Conservation (phyloP, 2,113 vertebrate species). For the Accipiter virgatus region DNA sequence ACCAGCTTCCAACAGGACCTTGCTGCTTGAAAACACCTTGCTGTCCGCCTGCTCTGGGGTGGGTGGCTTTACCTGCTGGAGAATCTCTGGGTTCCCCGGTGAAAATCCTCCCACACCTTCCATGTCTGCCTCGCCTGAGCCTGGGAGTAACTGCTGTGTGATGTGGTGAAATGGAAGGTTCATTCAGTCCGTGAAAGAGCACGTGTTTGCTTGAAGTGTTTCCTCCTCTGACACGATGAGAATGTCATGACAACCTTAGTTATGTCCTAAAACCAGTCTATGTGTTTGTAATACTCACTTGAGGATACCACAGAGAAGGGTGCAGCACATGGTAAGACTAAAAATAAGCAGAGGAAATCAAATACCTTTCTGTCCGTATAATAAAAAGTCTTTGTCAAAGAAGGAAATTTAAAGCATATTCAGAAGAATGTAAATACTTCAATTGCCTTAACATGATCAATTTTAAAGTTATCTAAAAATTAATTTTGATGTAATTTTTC, state of each 20-base stretch:
- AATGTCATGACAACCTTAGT: neutral
- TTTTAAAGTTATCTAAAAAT: neutral
- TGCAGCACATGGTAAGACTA: neutral
- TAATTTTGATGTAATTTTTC: neutral
- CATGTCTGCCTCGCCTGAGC: fast-evolving
- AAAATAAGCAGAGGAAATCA: neutral
- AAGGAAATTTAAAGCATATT: neutral
- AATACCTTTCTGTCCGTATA: neutral
- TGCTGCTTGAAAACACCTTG: neutral
- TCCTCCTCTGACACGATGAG: neutral
- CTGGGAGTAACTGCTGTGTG: neutral
- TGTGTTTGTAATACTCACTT: neutral
- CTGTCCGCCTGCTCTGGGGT: neutral
- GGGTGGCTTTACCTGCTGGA: neutral
- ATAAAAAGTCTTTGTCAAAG: neutral
- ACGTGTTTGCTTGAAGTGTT: neutral
- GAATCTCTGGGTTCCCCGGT: fast-evolving
- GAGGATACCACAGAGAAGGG: neutral
- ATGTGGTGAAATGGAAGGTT: neutral
- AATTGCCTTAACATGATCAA: neutral
- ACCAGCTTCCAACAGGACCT: neutral
- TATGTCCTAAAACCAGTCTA: neutral
- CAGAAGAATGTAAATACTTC: neutral
- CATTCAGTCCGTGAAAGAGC: neutral
- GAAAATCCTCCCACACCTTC: neutral